Conservation (phyloP, 64 coral and sea anemone species). For the Cladopsammia gracilis region DNA sequence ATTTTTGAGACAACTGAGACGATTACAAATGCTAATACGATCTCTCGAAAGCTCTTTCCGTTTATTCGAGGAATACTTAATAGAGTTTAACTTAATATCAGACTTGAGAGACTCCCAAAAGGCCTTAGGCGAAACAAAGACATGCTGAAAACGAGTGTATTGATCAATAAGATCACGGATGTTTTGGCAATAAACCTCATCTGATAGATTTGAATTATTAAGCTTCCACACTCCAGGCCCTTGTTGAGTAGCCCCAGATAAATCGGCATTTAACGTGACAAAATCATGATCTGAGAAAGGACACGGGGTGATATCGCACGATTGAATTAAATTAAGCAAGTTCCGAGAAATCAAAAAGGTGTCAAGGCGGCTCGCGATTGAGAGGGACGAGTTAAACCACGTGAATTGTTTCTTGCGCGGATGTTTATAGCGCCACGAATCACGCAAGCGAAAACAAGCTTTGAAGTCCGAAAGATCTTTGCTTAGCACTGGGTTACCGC, state of each 20-base stretch:
- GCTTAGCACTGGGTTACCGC: background rate
- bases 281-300: slow-evolving; percentile 48
- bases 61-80: background rate
- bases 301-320: slow-evolving; percentile 6
- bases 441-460: background rate
- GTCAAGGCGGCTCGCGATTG: background rate
- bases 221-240: background rate
- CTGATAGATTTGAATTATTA: background rate
- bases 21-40: background rate
- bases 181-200: background rate
- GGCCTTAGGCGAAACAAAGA: background rate
- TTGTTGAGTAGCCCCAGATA: background rate
- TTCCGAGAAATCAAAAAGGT: background rate
- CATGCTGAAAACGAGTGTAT: background rate
- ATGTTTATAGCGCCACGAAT: background rate
- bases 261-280: background rate
- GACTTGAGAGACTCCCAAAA: background rate
- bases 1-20: background rate
- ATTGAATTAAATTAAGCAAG: background rate
- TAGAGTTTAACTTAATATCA: background rate
- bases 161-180: background rate
- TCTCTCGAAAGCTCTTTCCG: background rate
- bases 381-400: background rate
- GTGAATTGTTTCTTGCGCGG: background rate
- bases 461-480: background rate